Conservation (phyloP, 2,797 vertebrate genomes). For the Tolypeutes matacus region DNA sequence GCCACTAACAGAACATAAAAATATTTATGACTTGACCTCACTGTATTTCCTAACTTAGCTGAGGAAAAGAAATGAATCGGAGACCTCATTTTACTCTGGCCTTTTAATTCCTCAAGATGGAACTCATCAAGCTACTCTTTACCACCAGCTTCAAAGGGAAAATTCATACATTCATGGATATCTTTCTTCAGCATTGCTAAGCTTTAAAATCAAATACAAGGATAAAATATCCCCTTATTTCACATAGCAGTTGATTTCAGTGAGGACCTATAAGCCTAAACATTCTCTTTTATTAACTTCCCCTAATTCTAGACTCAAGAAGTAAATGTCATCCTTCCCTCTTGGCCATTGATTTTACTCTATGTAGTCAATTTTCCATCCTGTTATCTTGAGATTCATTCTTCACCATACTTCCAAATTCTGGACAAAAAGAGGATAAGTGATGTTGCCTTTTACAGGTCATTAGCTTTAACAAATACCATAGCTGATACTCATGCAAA, state of each 20-base stretch:
- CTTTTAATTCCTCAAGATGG: not conserved
- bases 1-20: not conserved
- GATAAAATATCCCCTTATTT: not conserved
- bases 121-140: not conserved
- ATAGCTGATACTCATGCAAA: constrained; percentile 57
- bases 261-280: not conserved
- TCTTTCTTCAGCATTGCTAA: not conserved
- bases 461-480: constrained; percentile 68
- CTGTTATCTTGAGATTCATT: not conserved
- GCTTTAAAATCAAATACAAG: constrained; percentile 44
- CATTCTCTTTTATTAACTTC: not conserved
- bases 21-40: not conserved
- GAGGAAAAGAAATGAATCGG: not conserved
- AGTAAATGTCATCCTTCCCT: constrained; percentile 6
- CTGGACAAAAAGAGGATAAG: constrained; percentile 50
- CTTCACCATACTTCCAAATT: not conserved
- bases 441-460: constrained; percentile 59
- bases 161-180: not conserved
- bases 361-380: not conserved
- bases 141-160: not conserved
- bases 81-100: not conserved
- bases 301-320: not conserved
- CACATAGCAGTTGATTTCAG: not conserved
- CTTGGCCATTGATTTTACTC: not conserved
- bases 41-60: not conserved